A percentile compares a stretch with the other conserved stretches of the same genome.
phyloP scores from a whole-genome alignment of 2,113 vertebrate genomes.

The Pleuronectes platessa region DNA sequence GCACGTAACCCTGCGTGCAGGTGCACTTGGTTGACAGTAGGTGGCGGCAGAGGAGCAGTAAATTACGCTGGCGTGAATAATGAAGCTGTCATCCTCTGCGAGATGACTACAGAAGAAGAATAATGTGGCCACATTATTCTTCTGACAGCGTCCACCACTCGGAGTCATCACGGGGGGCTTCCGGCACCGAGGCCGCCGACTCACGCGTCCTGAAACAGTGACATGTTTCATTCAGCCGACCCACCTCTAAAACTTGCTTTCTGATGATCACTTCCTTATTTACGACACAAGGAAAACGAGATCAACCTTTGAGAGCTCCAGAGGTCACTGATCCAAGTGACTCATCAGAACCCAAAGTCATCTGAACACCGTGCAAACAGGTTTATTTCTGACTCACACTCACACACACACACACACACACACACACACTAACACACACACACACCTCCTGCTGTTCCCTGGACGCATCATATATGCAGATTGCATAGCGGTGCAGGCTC shows the following conservation, averaged over 20 bases:
- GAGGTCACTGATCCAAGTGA: constrained; percentile 27
- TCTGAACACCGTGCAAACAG: constrained; percentile 44
- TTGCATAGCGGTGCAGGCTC: constrained; percentile 68
- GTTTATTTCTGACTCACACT: constrained; percentile 57
- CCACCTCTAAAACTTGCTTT: neutral
- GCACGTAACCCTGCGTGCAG: neutral
- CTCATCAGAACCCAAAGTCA: neutral
- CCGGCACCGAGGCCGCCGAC: neutral
- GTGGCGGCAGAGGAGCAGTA: constrained; percentile 55
- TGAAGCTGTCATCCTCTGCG: neutral
- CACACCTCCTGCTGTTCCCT: constrained; percentile 59
- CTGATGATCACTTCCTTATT: constrained; percentile 1
- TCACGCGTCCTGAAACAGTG: neutral
- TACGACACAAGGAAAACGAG: constrained; percentile 5
- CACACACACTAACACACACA: constrained; percentile 21
- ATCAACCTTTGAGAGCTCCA: constrained; percentile 34
- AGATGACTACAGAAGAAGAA: no score
- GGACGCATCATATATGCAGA: constrained; percentile 76
- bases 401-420: constrained; percentile 12
- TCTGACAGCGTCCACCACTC: constrained; percentile 17
- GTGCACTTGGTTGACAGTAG: constrained; percentile 41
- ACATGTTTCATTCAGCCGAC: no score
- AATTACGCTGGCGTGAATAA: neutral
- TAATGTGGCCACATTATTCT: constrained; percentile 41
- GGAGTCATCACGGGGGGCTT: neutral